Percentiles rank a stretch among this genome's conserved stretches.
These are phyloP conservation scores for Polypedilum pembai DNA, from an alignment of 1,140 invertebrate genomes.

Conservation along the genomic window DNA sequence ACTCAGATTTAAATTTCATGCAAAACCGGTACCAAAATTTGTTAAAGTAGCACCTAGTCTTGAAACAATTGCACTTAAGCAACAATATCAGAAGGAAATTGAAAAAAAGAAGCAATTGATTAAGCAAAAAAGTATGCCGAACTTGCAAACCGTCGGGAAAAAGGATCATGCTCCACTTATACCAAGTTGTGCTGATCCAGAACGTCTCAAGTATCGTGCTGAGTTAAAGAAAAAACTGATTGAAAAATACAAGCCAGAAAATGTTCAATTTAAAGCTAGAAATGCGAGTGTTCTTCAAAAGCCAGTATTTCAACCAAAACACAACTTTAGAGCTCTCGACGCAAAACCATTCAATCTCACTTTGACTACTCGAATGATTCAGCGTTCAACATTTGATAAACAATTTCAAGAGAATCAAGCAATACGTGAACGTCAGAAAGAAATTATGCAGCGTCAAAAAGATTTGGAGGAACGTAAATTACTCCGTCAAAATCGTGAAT, in stretches of 20 bases:
- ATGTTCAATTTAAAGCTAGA: slow-evolving; percentile 4
- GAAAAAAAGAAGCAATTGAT: not conserved
- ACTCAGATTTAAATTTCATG: slow-evolving; percentile 9
- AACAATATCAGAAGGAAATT: not conserved
- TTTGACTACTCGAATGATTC: not conserved
- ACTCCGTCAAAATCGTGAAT: not conserved
- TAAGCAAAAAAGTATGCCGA: not conserved
- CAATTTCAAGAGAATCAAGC: not conserved
- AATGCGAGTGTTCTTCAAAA: not conserved
- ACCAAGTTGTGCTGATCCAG: not conserved
- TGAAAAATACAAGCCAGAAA: not conserved
- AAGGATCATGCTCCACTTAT: not conserved
- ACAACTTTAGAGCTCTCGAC: not conserved
- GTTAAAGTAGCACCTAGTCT: not conserved
- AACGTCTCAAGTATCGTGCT: not conserved
- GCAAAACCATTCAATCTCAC: not conserved
- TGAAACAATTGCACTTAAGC: not conserved
- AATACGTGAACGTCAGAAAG: not conserved
- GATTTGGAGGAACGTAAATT: not conserved
- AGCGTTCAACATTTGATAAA: not conserved
- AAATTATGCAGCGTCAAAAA: not conserved
- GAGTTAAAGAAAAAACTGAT: not conserved
- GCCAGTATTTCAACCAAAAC: not conserved
- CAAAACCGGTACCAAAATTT: not conserved
- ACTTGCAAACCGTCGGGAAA: not conserved